Conservation (phyloP, 2,113 vertebrate genomes). For the Apteryx mantelli region DNA sequence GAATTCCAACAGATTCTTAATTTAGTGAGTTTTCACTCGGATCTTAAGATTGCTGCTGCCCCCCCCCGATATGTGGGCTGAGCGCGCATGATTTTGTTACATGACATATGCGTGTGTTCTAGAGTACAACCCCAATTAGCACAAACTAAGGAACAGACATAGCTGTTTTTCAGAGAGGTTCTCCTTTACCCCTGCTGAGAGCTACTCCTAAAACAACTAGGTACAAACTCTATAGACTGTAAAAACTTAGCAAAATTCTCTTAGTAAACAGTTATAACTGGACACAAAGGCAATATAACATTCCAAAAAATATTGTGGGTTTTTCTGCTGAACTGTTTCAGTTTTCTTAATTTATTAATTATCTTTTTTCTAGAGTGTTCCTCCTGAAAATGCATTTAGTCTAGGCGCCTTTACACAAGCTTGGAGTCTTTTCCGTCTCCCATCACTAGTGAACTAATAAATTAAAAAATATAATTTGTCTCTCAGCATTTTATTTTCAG, state of each 20-base stretch:
- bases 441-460: background rate
- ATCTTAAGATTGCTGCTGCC: background rate
- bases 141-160: background rate
- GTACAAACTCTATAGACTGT: background rate
- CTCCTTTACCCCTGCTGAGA: background rate
- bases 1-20: background rate
- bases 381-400: background rate
- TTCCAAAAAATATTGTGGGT: background rate
- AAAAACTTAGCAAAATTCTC: background rate
- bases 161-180: background rate
- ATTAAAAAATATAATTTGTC: background rate
- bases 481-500: background rate
- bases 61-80: background rate
- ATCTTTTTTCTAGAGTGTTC: background rate
- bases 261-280: background rate
- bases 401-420: background rate
- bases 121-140: background rate
- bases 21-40: background rate
- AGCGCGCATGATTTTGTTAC: background rate
- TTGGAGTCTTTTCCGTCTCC: background rate
- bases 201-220: background rate
- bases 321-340: background rate
- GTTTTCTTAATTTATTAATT: conserved; percentile 1
- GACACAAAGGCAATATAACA: background rate
- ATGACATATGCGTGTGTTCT: fast-evolving